A percentile compares a stretch with the other conserved stretches of the same genome.
phyloP scores from a whole-genome alignment of 1,140 invertebrate species.

The Caenorhabditis briggsae region DNA sequence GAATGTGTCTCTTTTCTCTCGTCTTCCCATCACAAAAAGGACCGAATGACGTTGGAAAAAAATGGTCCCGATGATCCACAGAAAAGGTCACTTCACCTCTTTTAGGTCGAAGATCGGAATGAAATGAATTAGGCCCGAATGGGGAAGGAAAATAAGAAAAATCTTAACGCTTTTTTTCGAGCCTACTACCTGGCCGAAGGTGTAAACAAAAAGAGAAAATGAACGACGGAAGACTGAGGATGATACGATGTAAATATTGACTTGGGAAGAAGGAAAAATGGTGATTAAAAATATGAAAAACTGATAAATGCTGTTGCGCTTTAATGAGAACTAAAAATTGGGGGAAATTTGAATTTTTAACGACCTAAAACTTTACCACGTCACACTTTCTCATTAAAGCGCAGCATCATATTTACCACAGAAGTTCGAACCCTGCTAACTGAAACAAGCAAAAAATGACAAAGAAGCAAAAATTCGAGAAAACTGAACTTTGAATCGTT shows the following conservation, averaged over 20 bases:
- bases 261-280: not conserved
- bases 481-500: too few species aligned
- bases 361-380: too few species aligned
- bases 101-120: not conserved
- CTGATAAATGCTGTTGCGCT: too few species aligned
- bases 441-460: too few species aligned
- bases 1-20: not conserved
- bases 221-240: not conserved
- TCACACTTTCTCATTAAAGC: not conserved
- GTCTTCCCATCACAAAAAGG: not conserved
- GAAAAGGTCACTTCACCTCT: not conserved
- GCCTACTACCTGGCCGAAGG: not conserved
- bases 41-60: not conserved
- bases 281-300: too few species aligned
- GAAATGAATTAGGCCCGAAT: not conserved
- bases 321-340: too few species aligned
- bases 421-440: too few species aligned
- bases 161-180: not conserved
- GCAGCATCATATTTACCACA: too few species aligned
- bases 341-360: too few species aligned
- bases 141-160: not conserved
- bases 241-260: constrained; percentile 36
- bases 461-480: too few species aligned
- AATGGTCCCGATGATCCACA: constrained; percentile 18
- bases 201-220: constrained; percentile 15